Evolutionary conservation across 2,888 invertebrate species (phyloP), one percentile per base, ranked within the genome.

Genomic region (Melinaea marsaeus): DNA sequence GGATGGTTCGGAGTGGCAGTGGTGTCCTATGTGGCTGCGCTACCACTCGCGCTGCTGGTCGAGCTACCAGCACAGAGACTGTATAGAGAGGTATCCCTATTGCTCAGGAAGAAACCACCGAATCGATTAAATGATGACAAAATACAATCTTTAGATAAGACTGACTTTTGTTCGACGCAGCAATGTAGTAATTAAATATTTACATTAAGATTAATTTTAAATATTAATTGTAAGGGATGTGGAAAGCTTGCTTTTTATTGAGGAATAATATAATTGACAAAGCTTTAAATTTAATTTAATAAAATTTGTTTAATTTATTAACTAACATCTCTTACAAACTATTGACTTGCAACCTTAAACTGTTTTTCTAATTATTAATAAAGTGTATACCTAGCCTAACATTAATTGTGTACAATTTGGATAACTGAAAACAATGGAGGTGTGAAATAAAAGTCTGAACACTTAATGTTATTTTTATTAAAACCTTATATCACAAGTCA

Each of bases 121-220:
- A 88, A 74, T 90, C 90, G 91, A 92, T 91, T 32, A 86, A 83
- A 54, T 91, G 91, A 63, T 86, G 37, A 85, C 80, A 71, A 81
- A 71, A 61, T 77, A 65, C 91, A 57, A 46, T 48, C 22, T 4
- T 58, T 63, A 13, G 79, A 61, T 91, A 85, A 62, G 91, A 4
- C 88, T 83, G 42, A 86, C 78, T 63, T 54, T 55, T 37, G 91
- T 51, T 51, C 51, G 91, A 72, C 92, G 75, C 0, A 51, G 32
- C 51, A 51, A 32, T 51, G 51, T 4, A 51, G 9, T 51, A 51
- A 51, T 32, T 51, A 51, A 51, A 32, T 32, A 7, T 7, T 51
- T 32, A 32, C 6, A 32, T 7, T 3, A 51, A 4, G 13, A 46
- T 46, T n/a, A n/a, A 46, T 46, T 22, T 22, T 22, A 22, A 46